Base-by-base conservation (phyloP, 2,113 vertebrate species). In the Ursus arctos region DNA sequence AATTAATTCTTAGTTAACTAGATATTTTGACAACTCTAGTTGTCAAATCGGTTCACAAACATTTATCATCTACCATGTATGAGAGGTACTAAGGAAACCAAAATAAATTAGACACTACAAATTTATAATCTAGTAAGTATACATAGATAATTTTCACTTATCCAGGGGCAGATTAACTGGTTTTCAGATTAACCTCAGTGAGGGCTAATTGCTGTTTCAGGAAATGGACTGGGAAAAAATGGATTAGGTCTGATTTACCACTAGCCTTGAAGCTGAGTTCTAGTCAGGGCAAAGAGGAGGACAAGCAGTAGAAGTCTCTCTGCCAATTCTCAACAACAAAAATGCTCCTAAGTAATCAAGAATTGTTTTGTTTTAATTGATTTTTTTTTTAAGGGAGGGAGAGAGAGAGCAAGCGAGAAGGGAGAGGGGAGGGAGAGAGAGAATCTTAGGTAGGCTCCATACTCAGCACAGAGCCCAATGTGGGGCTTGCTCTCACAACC, bases 301-400 rank as follows among this genome's bases (percentile, higher is more conserved):
- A 13, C 43, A 96, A 83, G 22, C 4, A 26, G 33, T 21, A 87
- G 16, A 43, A 26, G 40, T 72, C 40, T 81, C 74, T 94, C 43
- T 53, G 43, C 47, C 21, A 61, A 53, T 59, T 95, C 47, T 77
- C 36, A 87, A 79, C 19, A 77, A 84, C 43, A 81, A 77, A 84
- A 88, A 67, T 49, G 40, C 21, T 95, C 72, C 51, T 13, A 95
- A 31, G 80, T 63, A 82, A 91, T 88, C 86, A 91, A 93, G 71
- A 36, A 33, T 28, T 85, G 33, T 61, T 93, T 84, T 74, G n/a
- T 55, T 77, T 33, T 67, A 76, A 91, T 40, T 91, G 55, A 57
- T 57, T 57, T 57, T 57, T 57, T 67, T 67, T 61, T 61, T 26
- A 61, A 26, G 59, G 18, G 55, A 10, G 59, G 59, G 59, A 53